These are phyloP conservation scores for Stenodema calcarata DNA, from an alignment of 2,888 invertebrate genomes.

Conservation along the genomic window DNA sequence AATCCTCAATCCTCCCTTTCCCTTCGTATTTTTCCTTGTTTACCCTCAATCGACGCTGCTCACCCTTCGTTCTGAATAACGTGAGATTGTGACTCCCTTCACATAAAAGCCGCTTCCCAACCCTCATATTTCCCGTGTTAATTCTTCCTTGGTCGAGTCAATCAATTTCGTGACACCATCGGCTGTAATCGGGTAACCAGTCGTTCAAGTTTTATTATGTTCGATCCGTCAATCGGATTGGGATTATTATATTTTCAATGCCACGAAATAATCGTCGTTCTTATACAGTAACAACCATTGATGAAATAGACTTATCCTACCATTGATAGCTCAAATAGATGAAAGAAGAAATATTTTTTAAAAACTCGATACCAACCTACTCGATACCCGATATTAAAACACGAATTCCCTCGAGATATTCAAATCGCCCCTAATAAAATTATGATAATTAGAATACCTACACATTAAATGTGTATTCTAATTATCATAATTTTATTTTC, in stretches of 20 bases:
- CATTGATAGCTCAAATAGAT: no score
- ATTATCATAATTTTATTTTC: no score
- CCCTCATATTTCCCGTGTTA: neutral
- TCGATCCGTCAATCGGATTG: neutral
- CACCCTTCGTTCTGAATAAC: neutral
- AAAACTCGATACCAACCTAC: no score
- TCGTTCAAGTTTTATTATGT: neutral
- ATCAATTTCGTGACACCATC: neutral
- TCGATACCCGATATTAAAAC: no score
- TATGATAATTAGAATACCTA: no score
- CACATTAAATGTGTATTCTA: no score
- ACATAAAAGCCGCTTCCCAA: neutral
- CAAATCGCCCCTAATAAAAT: no score
- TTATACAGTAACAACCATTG: no score
- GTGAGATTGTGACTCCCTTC: neutral
- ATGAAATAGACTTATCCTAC: no score
- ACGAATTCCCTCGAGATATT: no score
- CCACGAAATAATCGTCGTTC: no score
- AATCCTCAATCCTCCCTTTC: neutral
- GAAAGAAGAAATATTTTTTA: no score
- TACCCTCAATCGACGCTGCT: neutral
- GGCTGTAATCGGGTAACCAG: neutral
- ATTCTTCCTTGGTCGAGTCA: neutral
- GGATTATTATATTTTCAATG: neutral
- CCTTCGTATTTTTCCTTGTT: neutral